phyloP scores from a whole-genome alignment of 2,888 invertebrate genomes.

The Trissonchulus sp. region DNA sequence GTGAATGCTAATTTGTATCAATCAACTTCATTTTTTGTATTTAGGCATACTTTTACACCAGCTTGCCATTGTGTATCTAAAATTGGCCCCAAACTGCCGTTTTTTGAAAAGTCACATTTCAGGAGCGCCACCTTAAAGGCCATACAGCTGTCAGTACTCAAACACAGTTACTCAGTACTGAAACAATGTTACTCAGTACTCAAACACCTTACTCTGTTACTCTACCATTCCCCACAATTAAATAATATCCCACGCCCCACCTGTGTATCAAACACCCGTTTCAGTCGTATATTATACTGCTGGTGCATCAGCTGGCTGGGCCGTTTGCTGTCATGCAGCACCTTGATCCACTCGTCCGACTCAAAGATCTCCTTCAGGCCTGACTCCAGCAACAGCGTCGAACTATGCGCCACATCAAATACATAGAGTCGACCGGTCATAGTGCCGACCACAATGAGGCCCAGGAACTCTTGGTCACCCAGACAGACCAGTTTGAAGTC shows the following conservation, averaged over 20 bases:
- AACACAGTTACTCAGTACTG: too few relatives aligned
- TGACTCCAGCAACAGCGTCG: slow-evolving; percentile 68
- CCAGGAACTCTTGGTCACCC: slow-evolving; percentile 78
- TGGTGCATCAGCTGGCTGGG: slow-evolving; percentile 78
- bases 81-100: too few relatives aligned
- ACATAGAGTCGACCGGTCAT: slow-evolving; percentile 74
- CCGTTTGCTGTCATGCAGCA: slow-evolving; percentile 83
- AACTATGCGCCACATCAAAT: slow-evolving; percentile 78
- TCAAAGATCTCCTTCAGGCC: slow-evolving; percentile 74
- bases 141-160: too few relatives aligned
- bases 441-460: slow-evolving; percentile 68
- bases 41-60: too few relatives aligned
- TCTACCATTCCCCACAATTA: too few relatives aligned
- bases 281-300: slow-evolving; percentile 74
- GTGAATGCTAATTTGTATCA: too few relatives aligned
- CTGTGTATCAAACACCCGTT: slow-evolving; percentile 84
- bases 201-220: too few relatives aligned
- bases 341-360: slow-evolving; percentile 72
- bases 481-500: slow-evolving; percentile 90
- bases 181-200: too few relatives aligned
- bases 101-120: too few relatives aligned
- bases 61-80: too few relatives aligned
- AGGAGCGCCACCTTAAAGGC: too few relatives aligned
- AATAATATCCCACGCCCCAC: slow-evolving; percentile 56
- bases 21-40: too few relatives aligned